Evolutionary conservation across 2,888 invertebrate species (phyloP), one percentile per base, ranked within the genome.

Genomic region (Acanthococcus lagerstroemiae): DNA sequence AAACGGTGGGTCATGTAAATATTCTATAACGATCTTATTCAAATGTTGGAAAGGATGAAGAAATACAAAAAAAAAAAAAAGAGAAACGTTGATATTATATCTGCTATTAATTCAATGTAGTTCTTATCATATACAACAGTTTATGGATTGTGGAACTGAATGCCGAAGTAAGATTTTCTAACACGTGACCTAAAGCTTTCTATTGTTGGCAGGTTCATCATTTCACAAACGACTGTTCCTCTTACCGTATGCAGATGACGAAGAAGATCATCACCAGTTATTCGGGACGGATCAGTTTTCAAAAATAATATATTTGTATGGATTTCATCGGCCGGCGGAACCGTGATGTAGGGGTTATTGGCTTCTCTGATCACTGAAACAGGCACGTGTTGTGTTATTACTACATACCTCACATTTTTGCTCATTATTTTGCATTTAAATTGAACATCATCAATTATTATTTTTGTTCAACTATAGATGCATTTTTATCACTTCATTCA

Each of bases 241-340:
- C 71, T 70, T 67, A 75, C 74, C 69, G 68, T 72, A 15, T 75
- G 75, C 30, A 86, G 74, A 55, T 84, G 78, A 19, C 78, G 73
- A 46, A 81, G 78, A 60, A 88, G 80, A 48, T 80, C 78, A 17
- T 74, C 77, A 0, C 86, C 80, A 4, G 77, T 76, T 24, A 86
- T 74, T 30, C 77, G 73, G 17, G 80, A 80, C 2, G 77, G 72
- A 69, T 80, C 78, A 1, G 83, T 77, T 26, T 81, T 77, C 55
- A 91, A 78, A 72, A 90, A 79, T 66, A 90, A 77, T 71, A 92
- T 90, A 75, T 91, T 91, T 1, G 86, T 86, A 70, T 88, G 85
- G n/a, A 85, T 81, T 19, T 76, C 78, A 3, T 78, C 75, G 44
- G 84, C 73, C 70, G 88, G 83, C 24, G 89, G 85, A 0, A 72